These are phyloP conservation scores for Otolemur garnettii DNA, from an alignment of 2,113 vertebrate species.

Conservation along the genomic window DNA sequence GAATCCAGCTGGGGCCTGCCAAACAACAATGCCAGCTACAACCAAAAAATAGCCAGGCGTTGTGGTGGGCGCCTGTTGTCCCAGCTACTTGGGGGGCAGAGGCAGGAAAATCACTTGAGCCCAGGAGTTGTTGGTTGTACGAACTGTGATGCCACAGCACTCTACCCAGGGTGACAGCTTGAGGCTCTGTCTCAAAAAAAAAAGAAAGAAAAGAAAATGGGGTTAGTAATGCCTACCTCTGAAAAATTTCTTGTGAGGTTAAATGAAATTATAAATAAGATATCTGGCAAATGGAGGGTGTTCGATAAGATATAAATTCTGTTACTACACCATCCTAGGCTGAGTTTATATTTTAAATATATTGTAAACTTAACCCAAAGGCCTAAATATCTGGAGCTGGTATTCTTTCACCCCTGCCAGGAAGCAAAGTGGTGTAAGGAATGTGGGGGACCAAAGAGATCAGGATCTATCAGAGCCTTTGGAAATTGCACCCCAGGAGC, in stretches of 20 bases:
- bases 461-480: neutral
- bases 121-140: too few species aligned
- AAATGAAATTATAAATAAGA: neutral
- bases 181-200: too few species aligned
- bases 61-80: too few species aligned
- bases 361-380: slow-evolving; percentile 2
- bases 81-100: too few species aligned
- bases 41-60: too few species aligned
- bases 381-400: neutral
- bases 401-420: neutral
- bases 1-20: too few species aligned
- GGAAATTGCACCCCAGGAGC: neutral
- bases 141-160: too few species aligned
- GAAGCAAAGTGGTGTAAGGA: neutral
- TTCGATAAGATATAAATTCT: neutral
- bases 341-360: slow-evolving; percentile 36
- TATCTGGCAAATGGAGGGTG: neutral
- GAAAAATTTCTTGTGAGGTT: neutral
- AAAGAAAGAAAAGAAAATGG: neutral
- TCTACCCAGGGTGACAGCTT: too few species aligned
- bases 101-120: too few species aligned
- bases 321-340: neutral
- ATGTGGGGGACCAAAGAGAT: neutral
- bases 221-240: neutral
- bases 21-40: too few species aligned